Evolutionary conservation across 2,888 invertebrate species (phyloP).

Genomic region (Lypha dubia): DNA sequence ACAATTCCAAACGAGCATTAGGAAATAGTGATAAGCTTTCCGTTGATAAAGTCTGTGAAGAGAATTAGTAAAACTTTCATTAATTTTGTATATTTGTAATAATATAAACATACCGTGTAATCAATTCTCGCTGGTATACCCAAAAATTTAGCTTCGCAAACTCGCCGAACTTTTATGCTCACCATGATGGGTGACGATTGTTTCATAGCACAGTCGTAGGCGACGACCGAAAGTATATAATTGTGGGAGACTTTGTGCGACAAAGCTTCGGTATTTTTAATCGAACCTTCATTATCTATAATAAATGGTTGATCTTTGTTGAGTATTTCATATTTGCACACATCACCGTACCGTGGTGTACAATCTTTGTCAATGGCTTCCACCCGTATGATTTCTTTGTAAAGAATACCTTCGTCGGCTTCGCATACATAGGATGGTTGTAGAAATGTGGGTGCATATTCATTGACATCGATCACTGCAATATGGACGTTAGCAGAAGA

Average conservation of each 20-base stretch:
- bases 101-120: slow-evolving; percentile 78
- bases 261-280: slow-evolving; percentile 96
- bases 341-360: slow-evolving; percentile 96
- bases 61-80: slow-evolving; percentile 6
- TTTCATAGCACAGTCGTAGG: slow-evolving; percentile 98
- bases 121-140: slow-evolving; percentile 85
- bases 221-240: slow-evolving; percentile 97
- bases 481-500: slow-evolving; percentile 96
- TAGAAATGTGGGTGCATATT: slow-evolving; percentile 95
- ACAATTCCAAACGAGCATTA: slow-evolving; percentile 82
- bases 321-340: slow-evolving; percentile 98
- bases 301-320: slow-evolving; percentile 95
- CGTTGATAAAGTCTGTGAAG: slow-evolving; percentile 78
- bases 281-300: slow-evolving; percentile 96
- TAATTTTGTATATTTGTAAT: background rate
- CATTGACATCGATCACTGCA: slow-evolving; percentile 97
- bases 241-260: slow-evolving; percentile 97
- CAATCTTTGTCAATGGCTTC: slow-evolving; percentile 97
- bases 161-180: slow-evolving; percentile 95
- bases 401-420: slow-evolving; percentile 93
- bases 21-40: slow-evolving; percentile 82
- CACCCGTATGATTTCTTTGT: slow-evolving; percentile 95
- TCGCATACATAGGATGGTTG: slow-evolving; percentile 95
- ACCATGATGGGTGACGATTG: slow-evolving; percentile 97
- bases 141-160: slow-evolving; percentile 91